A percentile compares a stretch with the other conserved stretches of the same genome.
Conservation (phyloP, 1,140 invertebrate genomes). For the Ridgeia piscesae region DNA sequence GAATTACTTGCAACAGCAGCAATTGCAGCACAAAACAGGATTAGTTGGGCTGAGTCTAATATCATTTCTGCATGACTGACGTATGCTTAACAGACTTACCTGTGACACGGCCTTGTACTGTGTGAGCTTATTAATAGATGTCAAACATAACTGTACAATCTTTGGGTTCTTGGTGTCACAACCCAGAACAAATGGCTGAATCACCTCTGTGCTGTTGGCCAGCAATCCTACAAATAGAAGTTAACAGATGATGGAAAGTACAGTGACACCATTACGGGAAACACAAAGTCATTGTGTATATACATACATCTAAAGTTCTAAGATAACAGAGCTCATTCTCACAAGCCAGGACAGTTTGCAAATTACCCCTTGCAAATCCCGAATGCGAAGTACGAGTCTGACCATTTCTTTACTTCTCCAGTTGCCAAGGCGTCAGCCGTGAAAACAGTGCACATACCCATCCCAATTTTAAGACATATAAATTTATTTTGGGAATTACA, state of each 20-base stretch:
- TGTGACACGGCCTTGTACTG: constrained; percentile 60
- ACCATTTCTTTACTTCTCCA: too few relatives aligned
- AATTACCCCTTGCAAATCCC: too few relatives aligned
- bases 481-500: too few relatives aligned
- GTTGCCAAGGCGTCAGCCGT: too few relatives aligned
- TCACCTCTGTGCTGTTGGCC: constrained; percentile 69
- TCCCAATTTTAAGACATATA: too few relatives aligned
- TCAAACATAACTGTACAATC: constrained; percentile 90
- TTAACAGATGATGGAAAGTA: neutral
- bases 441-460: too few relatives aligned
- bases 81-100: neutral
- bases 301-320: too few relatives aligned
- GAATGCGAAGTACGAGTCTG: too few relatives aligned
- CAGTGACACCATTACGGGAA: constrained; percentile 12
- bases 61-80: neutral
- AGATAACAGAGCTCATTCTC: too few relatives aligned
- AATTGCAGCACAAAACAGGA: neutral
- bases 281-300: too few relatives aligned
- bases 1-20: neutral
- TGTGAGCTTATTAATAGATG: constrained; percentile 74
- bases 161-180: constrained; percentile 97
- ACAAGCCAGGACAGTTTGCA: too few relatives aligned
- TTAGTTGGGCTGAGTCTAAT: neutral
- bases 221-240: constrained; percentile 54
- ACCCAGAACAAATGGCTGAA: constrained; percentile 96